Base-by-base conservation (phyloP, 2,797 vertebrate genomes). In the Tinamus major region DNA sequence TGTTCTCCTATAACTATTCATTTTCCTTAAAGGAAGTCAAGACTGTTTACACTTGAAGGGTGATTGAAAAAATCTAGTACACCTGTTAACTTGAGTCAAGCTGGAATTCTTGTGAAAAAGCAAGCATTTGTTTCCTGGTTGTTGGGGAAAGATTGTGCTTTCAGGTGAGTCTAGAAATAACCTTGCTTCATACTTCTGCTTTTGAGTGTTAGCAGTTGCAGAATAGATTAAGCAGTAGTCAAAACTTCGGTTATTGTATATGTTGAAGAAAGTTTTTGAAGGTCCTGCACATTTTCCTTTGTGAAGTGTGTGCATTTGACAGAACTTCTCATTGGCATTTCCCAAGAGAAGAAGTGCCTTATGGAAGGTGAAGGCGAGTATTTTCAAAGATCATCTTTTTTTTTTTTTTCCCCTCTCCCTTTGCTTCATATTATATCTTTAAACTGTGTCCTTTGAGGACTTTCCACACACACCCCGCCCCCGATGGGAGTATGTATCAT, bases 21-120 rank as follows among this genome's bases (percentile, higher is more conserved):
- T 91, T 91, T 91, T 93, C 19, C 87, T 92, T 85, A 31, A 93
- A 94, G 88, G 83, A 58, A 89, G 71, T 67, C 71, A 79, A 89
- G 74, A 6, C 12, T 39, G 19, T 46, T 72, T 84, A 21, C 33
- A 15, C 39, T 55, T 88, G 56, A 88, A 87, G 46, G 4, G 4
- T 79, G 27, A 44, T 75, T 79, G 68, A 29, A 79, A 48, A 62
- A 85, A 90, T 39, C 13, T 41, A 27, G 33, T 41, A 65, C 65
- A 67, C 37, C 55, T 79, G 31, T 67, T 93, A 78, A 79, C 49
- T 79, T 84, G 67, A 79, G 29, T 68, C 42, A 92, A 81, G 64
- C 68, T 86, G 75, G 29, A 87, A 44, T 86, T 88, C 42, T 31
- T 81, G 37, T 81, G 79, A 58, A 41, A 85, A 92, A 35, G 56